Conservation (phyloP, 2,888 invertebrate genomes). For the Cosmopolites sordidus region DNA sequence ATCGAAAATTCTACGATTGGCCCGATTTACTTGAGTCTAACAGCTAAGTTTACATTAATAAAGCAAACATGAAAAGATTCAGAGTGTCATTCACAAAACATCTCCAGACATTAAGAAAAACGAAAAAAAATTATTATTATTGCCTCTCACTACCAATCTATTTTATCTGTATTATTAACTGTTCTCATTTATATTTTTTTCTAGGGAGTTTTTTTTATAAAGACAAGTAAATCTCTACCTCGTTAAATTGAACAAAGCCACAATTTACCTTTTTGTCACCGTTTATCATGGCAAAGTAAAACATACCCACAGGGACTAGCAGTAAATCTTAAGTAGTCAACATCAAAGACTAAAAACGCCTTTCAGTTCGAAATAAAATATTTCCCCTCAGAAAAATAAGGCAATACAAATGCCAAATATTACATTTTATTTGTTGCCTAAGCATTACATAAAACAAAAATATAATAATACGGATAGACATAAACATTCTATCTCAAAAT, state of each 20-base stretch:
- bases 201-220: no score
- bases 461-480: no score
- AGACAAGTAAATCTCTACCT: background rate
- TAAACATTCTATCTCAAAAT: no score
- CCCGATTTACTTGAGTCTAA: no score
- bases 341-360: background rate
- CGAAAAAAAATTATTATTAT: no score
- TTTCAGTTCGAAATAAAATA: background rate
- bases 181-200: background rate
- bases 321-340: background rate
- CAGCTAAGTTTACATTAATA: no score
- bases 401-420: background rate
- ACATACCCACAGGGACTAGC: background rate
- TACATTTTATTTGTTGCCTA: background rate
- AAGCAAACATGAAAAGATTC: no score
- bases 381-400: background rate
- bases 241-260: background rate
- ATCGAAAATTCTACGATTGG: no score
- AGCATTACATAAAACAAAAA: background rate
- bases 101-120: no score
- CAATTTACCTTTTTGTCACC: background rate
- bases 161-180: background rate
- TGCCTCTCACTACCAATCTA: no score
- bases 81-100: no score
- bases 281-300: background rate